Evolutionary conservation across 2,113 vertebrate species (phyloP).

Genomic region (Drymodes brunneopygia): DNA sequence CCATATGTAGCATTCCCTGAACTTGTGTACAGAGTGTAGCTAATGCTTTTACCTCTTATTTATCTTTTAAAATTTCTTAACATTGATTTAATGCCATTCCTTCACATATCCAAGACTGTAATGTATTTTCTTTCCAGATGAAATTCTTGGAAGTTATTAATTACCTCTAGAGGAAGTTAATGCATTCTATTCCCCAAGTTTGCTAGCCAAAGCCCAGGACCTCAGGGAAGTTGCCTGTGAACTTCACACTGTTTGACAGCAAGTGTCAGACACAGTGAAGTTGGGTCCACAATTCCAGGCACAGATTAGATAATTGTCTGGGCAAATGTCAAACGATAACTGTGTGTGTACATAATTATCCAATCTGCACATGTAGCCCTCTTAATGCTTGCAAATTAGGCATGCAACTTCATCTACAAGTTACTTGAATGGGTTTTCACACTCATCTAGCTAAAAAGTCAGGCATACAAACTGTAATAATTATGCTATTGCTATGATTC

Average conservation of each 20-base stretch:
- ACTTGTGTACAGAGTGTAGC: fast-evolving
- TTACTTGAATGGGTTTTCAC: slow-evolving; percentile 8
- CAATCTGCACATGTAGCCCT: slow-evolving; percentile 1
- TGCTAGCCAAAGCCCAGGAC: neutral
- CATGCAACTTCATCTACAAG: slow-evolving; percentile 9
- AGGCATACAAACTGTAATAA: neutral
- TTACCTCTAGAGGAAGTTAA: neutral
- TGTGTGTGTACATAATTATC: slow-evolving; percentile 47
- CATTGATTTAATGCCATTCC: neutral
- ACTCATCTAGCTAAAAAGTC: neutral
- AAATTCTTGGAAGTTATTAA: neutral
- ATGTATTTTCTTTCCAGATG: neutral
- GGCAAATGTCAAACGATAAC: slow-evolving; percentile 24
- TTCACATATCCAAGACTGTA: neutral
- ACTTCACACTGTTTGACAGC: neutral
- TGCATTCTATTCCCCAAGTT: neutral
- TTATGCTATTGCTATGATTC: neutral
- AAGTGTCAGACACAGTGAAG: neutral
- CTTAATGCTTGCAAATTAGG: slow-evolving; percentile 39
- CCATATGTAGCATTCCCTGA: neutral
- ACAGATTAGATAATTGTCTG: slow-evolving; percentile 34
- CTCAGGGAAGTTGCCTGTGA: neutral
- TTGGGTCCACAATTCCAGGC: slow-evolving; percentile 15
- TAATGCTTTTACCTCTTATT: neutral
- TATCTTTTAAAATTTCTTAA: neutral